Evolutionary conservation across 1,140 invertebrate genomes (phyloP), one percentile per base, ranked within the genome.

Genomic region (Pseudomyrmex pallidus): DNA sequence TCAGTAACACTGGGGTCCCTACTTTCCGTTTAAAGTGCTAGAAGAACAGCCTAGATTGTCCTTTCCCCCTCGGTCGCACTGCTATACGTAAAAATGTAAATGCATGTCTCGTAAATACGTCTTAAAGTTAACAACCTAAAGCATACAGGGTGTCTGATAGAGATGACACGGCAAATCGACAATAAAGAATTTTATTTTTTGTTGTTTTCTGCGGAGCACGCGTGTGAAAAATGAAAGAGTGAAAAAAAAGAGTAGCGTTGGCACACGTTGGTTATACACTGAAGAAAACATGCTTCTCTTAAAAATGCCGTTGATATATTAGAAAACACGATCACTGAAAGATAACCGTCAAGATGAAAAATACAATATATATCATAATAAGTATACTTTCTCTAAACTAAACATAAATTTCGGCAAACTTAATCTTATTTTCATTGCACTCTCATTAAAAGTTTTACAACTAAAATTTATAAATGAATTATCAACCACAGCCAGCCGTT

Each of bases 21-120:
- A 94, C 93, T 94, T 95, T 94, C 93, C 94, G 92, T 95, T 94
- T 94, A 89, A 93, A 94, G 94, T 95, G 94, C 94, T 95, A 95
- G 94, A 95, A 95, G 94, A 95, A 95, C 94, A 95, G 94, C 94
- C 94, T 94, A 92, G 86, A 78, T 91, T 90, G 82, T 82, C 76
- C 89, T 85, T 91, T 90, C 90, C 90, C 90, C 92, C 90, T 91
- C 89, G 90, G 86, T 91, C 89, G 88, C 90, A 91, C 89, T 87
- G 89, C 85, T 89, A 85, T 80, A 89, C 73, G 76, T 35, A 35
- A 35, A 35, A 35, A 35, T 35, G 35, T 35, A 35, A 35, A 35
- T 35, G 35, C 35, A 35, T 35, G 35, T 35, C 35, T 90, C 64
- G 78, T 82, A 89, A 35, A 35, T 84, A 87, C 82, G 86, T 73